Evolutionary conservation across 2,113 vertebrate species (phyloP), one percentile per base, ranked within the genome.

Genomic region (Tragelaphus scriptus): DNA sequence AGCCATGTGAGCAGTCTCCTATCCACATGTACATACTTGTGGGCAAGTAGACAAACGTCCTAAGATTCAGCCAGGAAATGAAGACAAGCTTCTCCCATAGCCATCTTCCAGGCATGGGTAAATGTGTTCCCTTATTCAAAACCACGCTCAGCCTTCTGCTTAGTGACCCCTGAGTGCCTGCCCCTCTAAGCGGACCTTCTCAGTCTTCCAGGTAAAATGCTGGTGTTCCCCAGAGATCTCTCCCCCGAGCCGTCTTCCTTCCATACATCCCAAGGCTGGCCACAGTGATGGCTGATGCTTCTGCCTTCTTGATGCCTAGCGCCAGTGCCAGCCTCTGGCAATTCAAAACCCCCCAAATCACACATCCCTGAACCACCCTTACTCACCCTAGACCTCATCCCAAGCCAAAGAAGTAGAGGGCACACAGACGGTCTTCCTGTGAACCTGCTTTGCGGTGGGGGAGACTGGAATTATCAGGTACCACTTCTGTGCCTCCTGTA

Each of bases 21-120:
- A 8, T 44, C 96, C 93, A 56, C 93, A 91, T 40, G 84, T 40
- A 56, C 94, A 85, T 97, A 87, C 95, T 97, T 97, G 94, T 44
- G 87, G 94, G 90, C 79, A n/a, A 77, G 80, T 7, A 68, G 36
- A 87, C 93, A 93, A 55, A 88, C 23, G 17, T 47, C 68, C 94
- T 88, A 26, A 95, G 91, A 87, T 36, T 87, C 53, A 3, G 84
- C 51, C 81, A 75, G 89, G 40, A 92, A 91, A 53, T 44, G 82
- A 71, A 63, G 49, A 94, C 86, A 80, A 88, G 85, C 19, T 44
- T 68, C 32, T 79, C 75, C 93, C 97, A 30, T 55, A 25, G 36
- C 71, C 79, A 10, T 68, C 87, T 80, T 85, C 79, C 53, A 32
- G 91, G 82, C 49, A 0, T 0, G 26, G 82, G 82, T 21, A 77